Evolutionary conservation across 2,888 invertebrate genomes (phyloP), one percentile per base, ranked within the genome.

Genomic region (Phortica okadai): DNA sequence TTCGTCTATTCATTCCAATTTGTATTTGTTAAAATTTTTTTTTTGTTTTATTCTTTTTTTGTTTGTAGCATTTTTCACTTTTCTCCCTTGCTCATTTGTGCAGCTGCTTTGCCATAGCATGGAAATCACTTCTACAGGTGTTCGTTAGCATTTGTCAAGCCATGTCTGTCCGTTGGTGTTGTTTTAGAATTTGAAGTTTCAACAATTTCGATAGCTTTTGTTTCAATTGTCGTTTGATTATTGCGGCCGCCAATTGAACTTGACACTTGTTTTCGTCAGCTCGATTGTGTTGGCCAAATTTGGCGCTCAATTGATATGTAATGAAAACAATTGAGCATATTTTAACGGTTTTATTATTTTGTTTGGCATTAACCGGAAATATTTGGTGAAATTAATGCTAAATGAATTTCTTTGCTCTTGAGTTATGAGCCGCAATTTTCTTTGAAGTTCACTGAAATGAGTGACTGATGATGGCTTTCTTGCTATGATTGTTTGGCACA

Each of bases 141-240:
- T 74, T 74, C 76, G 70, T 45, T 73, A 69, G 76, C 76, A 79
- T 56, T 62, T 25, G 62, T 78, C 85, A 33, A 33, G 33, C 4
- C 33, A 33, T 33, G 33, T 33, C 33, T 33, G 33, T 33, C 33
- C 3, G 1, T 21, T 21, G 21, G 21, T 21, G 21, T 21, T 1
- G 21, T 21, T 33, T 33, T 33, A 33, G 33, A 33, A 33, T 33
- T 33, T 33, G 33, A 33, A 33, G 33, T 33, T 78, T 80, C 87
- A 85, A 82, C 81, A 79, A 79, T 87, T 84, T 79, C 84, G 81
- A 87, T 88, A 80, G 88, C 78, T 5, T 67, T 67, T 42, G n/a
- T 14, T 3, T 44, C 44, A 8, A 67, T 42, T 41, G 50, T 50
- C 50, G 50, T 50, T 50, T 50, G 50, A 2, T 50, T 50, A 50